Evolutionary conservation across 2,888 invertebrate genomes (phyloP).

Genomic region (Carcina quercana): DNA sequence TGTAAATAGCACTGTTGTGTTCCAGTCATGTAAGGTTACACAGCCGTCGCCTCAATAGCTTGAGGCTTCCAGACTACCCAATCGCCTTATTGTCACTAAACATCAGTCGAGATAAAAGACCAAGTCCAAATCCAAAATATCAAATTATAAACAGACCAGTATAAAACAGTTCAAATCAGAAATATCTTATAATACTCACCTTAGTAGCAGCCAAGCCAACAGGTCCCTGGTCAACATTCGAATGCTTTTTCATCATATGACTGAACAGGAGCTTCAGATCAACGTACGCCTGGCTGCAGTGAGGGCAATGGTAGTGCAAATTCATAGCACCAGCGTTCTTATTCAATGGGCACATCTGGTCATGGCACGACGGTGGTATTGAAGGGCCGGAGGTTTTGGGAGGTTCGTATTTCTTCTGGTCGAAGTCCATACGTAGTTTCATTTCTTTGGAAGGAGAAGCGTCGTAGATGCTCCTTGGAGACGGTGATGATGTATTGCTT

Average conservation of each 20-base stretch:
- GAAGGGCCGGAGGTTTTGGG: conserved; percentile 55
- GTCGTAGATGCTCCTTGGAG: conserved; percentile 72
- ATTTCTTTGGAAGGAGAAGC: conserved; percentile 69
- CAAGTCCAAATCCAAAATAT: no score
- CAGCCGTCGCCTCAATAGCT: no score
- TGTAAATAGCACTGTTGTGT: no score
- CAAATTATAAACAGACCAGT: no score
- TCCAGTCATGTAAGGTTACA: no score
- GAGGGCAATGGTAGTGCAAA: conserved; percentile 63
- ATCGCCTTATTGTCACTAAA: no score
- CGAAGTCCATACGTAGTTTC: conserved; percentile 53
- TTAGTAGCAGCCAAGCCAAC: conserved; percentile 67
- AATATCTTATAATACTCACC: no score
- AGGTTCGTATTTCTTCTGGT: conserved; percentile 51
- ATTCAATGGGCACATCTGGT: conserved; percentile 65
- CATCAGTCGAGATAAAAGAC: no score
- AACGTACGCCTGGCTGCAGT: conserved; percentile 64
- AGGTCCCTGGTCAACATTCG: conserved; percentile 51
- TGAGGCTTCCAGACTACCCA: no score
- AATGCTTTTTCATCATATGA: conserved; percentile 67
- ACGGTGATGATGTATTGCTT: conserved; percentile 70
- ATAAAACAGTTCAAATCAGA: no score
- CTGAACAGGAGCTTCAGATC: conserved; percentile 62
- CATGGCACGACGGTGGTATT: conserved; percentile 75
- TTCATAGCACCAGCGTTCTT: conserved; percentile 65